Evolutionary conservation across 2,797 vertebrate species (phyloP), one percentile per base, ranked within the genome.

Genomic region (Phoeniculus purpureus): DNA sequence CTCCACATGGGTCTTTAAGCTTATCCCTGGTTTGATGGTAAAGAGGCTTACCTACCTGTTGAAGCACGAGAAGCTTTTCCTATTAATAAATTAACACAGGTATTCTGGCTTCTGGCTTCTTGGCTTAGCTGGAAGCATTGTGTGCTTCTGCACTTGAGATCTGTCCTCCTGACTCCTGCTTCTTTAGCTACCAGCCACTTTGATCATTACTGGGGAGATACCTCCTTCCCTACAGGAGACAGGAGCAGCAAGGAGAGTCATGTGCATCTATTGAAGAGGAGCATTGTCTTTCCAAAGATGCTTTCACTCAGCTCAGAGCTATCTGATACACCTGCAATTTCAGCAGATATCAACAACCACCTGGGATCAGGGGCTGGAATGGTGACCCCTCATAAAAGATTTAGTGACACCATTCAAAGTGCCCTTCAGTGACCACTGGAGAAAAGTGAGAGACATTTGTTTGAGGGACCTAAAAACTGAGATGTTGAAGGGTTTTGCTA

Each of bases 1-100:
- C 93, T 95, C 91, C 91, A 82, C 93, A 43, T 76, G 85, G 88
- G 71, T 96, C 94, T 95, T 95, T 93, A 87, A 94, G 94, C 91
- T 97, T 94, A 97, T 97, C 96, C 91, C 83, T 93, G 72, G 94
- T 96, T 90, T 85, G 89, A 96, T 92, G 93, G 87, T 90, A 89
- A 93, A 94, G 94, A 97, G 81, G 85, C 93, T 95, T 94, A 93
- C 65, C 40, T 97, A 92, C 95, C 94, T 96, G 87, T 93, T 93
- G 92, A 95, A 89, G 94, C 85, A 89, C 52, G 61, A 95, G 90
- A 93, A 96, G 87, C 93, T 97, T 97, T 97, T 96, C 90, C 79
- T 96, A 96, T 96, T 95, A 82, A 94, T 96, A 85, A 96, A 95
- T 94, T 94, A 91, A 79, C 32, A 0, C 52, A 76, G 45, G 65